Conservation (phyloP, 2,797 vertebrate genomes). For the Chaunax sp. region DNA sequence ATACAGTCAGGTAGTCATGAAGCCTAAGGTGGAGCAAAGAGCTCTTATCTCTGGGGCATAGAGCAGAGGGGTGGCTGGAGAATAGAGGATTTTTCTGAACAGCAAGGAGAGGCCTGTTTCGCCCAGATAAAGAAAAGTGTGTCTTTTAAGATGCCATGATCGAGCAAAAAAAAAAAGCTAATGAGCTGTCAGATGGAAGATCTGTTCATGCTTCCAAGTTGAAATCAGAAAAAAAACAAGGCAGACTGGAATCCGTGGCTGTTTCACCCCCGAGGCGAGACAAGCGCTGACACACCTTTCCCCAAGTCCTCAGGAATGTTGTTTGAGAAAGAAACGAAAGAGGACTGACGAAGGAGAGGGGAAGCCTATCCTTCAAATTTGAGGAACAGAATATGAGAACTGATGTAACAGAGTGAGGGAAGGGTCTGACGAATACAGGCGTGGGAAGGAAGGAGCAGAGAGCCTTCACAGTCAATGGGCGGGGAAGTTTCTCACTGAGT, state of each 20-base stretch:
- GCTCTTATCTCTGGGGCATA: slow-evolving; percentile 47
- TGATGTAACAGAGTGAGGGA: background rate
- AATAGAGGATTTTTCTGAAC: background rate
- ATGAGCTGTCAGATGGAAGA: background rate
- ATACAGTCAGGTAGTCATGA: slow-evolving; percentile 23
- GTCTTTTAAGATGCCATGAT: background rate
- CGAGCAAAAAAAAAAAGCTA: background rate
- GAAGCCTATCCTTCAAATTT: background rate
- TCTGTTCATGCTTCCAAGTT: background rate
- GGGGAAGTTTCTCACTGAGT: slow-evolving; percentile 64
- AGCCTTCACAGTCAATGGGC: slow-evolving; percentile 35
- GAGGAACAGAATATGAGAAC: background rate
- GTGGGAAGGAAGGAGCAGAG: slow-evolving; percentile 19
- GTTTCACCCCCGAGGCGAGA: slow-evolving; percentile 19
- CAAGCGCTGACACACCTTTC: slow-evolving; percentile 60
- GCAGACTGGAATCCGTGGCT: background rate
- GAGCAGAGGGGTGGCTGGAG: background rate
- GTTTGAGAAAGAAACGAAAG: background rate
- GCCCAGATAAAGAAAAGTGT: background rate
- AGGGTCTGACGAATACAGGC: background rate
- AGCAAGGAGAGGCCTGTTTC: background rate
- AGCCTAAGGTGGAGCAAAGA: background rate
- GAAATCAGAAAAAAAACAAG: background rate
- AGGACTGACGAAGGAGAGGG: background rate
- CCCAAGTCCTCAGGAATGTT: slow-evolving; percentile 54